Base-by-base conservation (phyloP, 1,140 invertebrate genomes). In the Leptoteleia sp. region DNA sequence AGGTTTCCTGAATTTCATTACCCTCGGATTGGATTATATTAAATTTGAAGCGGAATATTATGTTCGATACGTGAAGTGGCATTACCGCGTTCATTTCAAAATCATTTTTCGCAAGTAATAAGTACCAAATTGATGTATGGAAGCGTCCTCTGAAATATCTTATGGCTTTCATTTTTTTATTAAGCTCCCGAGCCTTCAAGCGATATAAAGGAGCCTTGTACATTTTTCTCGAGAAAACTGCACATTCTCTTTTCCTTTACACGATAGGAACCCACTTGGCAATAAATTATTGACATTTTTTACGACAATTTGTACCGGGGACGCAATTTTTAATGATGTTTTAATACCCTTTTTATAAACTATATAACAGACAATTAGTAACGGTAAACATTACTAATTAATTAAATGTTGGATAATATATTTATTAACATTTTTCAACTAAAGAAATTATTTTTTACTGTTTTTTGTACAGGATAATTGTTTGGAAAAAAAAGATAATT, bases 21-120 rank as follows among this genome's bases (percentile, higher is more conserved):
- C 15, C 4, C 2, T 9, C 12, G 31, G 27, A 57, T 47, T 57
- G 33, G 7, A 48, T 55, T 29, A 40, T 31, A 70, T 50, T 57
- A 50, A 70, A 59, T 52, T 61, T 13, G 42, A 59, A 55, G 43
- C 35, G 17, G 22, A 15, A 22, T 37, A 9, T 17, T 48, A 47
- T 62, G 35, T 62, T 45, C 45, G 55, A 62, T 72, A 62, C 54
- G 22, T 9, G 35, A 70, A 38, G 47, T 17, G 13, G 12, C 16
- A 42, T 62, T 50, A 35, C 22, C 22, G 27, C 16, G 27, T 45
- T 37, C 31, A 55, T 73, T 73, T 37, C 15, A 5, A 37, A 70
- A 68, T 57, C 19, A 62, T 72, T 47, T 62, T 57, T 72, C 48
- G n/a, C 11, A 8, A 15, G 38, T 52, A 68, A 57, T 68, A 57